Conservation (phyloP, 2,888 invertebrate species). For the Rotaria magnacalcarata region DNA sequence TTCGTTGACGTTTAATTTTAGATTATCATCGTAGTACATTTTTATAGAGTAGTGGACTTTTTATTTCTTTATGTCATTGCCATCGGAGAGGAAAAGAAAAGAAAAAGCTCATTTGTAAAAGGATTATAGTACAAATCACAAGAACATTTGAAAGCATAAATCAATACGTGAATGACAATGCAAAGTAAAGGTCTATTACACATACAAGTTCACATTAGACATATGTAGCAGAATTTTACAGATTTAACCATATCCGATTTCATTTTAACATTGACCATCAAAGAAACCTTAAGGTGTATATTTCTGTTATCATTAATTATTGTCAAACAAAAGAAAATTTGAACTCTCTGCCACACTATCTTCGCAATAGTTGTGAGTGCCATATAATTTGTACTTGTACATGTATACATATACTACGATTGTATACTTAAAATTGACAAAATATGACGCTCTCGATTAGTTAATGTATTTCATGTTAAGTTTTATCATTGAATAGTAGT, state of each 20-base stretch:
- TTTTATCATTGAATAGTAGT: background rate
- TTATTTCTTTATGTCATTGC: background rate
- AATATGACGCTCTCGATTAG: background rate
- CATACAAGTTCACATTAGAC: background rate
- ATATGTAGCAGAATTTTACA: background rate
- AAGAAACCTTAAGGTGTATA: background rate
- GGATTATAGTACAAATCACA: background rate
- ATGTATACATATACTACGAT: background rate
- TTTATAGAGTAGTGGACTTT: background rate
- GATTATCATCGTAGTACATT: background rate
- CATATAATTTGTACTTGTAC: background rate
- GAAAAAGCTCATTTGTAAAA: background rate
- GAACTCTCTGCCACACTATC: background rate
- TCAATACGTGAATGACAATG: background rate
- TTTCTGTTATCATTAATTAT: background rate
- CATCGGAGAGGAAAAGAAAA: background rate
- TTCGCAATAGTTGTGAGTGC: background rate
- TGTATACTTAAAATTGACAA: background rate
- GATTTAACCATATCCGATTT: background rate
- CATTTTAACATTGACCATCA: background rate
- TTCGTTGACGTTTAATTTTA: constrained; percentile 19
- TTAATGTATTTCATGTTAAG: background rate
- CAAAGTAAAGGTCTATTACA: background rate
- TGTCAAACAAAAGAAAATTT: constrained; percentile 5
- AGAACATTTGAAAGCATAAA: background rate